A percentile compares a stretch with the other conserved stretches of the same genome.
Evolutionary conservation across 2,797 vertebrate genomes (phyloP).

Genomic region (Melanotaenia maccullochi): DNA sequence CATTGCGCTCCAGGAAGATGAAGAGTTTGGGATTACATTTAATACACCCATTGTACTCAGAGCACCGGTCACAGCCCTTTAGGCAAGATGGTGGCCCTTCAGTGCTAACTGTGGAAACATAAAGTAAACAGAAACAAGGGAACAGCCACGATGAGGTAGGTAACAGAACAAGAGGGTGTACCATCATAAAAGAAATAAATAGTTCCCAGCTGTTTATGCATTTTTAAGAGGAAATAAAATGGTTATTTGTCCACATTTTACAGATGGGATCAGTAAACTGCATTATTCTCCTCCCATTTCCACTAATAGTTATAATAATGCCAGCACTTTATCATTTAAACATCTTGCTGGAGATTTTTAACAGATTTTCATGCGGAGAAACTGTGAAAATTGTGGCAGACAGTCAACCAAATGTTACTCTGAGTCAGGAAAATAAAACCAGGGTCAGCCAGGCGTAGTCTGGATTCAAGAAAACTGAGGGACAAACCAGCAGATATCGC

Average conservation of each 20-base stretch:
- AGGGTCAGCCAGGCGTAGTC: slow-evolving; percentile 19
- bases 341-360: slow-evolving; percentile 63
- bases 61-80: slow-evolving; percentile 96
- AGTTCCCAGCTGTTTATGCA: slow-evolving; percentile 37
- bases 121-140: slow-evolving; percentile 38
- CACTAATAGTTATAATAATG: slow-evolving; percentile 47
- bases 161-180: slow-evolving; percentile 24
- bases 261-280: slow-evolving; percentile 26
- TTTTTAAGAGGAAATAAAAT: slow-evolving; percentile 41
- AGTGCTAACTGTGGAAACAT: slow-evolving; percentile 85
- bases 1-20: slow-evolving; percentile 96
- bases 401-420: slow-evolving; percentile 45
- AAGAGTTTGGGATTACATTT: slow-evolving; percentile 97
- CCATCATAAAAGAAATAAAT: slow-evolving; percentile 6
- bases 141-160: slow-evolving; percentile 20
- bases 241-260: slow-evolving; percentile 31
- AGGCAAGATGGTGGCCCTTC: slow-evolving; percentile 92
- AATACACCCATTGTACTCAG: slow-evolving; percentile 96
- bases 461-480: slow-evolving; percentile 16
- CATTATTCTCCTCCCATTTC: slow-evolving; percentile 45
- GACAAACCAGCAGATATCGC: background rate
- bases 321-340: slow-evolving; percentile 53
- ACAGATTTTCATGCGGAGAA: slow-evolving; percentile 68
- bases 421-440: slow-evolving; percentile 42
- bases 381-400: slow-evolving; percentile 47